Percentiles rank a stretch among this genome's conserved stretches.
phyloP scores from a whole-genome alignment of 2,113 vertebrate genomes.

The Daphoenositta chrysoptera region DNA sequence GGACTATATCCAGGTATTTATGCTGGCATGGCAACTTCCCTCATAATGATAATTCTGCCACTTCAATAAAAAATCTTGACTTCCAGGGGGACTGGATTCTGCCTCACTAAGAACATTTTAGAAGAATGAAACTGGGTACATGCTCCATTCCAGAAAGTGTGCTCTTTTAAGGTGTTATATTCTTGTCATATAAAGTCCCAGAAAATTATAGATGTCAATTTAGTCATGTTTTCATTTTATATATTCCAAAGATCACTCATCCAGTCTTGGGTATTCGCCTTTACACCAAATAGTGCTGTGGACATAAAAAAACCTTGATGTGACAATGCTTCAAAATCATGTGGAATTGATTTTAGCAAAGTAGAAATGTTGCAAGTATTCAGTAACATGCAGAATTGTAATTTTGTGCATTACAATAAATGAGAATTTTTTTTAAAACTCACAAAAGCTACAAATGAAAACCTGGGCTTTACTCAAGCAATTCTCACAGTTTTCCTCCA shows the following conservation, averaged over 20 bases:
- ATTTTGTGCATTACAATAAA: background rate
- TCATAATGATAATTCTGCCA: background rate
- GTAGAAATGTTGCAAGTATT: background rate
- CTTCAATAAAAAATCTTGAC: background rate
- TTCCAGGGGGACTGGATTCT: background rate
- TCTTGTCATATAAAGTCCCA: background rate
- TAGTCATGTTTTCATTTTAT: background rate
- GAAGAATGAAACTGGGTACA: background rate
- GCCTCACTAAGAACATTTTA: background rate
- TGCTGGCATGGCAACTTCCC: background rate
- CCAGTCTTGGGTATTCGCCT: background rate
- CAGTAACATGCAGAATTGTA: background rate
- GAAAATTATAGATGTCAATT: background rate
- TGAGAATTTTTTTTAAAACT: rapidly evolving
- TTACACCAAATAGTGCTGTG: background rate
- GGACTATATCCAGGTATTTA: background rate
- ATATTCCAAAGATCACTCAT: background rate
- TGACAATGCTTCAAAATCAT: background rate
- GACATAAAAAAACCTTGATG: background rate
- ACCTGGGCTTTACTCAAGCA: background rate
- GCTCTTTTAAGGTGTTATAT: background rate
- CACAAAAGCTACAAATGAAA: background rate
- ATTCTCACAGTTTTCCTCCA: background rate
- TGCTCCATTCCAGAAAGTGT: background rate
- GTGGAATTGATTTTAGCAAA: background rate